Conservation (phyloP, 2,797 vertebrate species). For the Tenualosa ilisha region DNA sequence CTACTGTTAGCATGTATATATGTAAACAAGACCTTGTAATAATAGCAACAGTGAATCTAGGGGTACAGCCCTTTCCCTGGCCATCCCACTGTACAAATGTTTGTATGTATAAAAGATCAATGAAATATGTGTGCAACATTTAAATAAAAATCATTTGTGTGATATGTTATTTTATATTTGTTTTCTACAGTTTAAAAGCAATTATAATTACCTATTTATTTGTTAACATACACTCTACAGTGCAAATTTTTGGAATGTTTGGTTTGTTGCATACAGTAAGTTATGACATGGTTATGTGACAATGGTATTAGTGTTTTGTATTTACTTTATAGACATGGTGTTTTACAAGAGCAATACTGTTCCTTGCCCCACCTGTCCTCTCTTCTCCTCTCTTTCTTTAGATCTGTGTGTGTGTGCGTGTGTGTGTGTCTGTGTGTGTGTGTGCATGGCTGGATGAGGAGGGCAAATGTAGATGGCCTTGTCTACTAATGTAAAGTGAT, state of each 20-base stretch:
- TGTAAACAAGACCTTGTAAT: slow-evolving; percentile 86
- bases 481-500: slow-evolving; percentile 99
- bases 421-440: slow-evolving; percentile 59
- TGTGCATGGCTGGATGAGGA: slow-evolving; percentile 64
- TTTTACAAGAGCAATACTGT: slow-evolving; percentile 85
- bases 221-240: slow-evolving; percentile 56
- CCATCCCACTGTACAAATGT: slow-evolving; percentile 92
- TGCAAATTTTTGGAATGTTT: slow-evolving; percentile 46
- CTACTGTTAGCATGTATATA: slow-evolving; percentile 88
- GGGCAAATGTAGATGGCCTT: slow-evolving; percentile 95
- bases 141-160: slow-evolving; percentile 74
- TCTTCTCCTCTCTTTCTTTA: slow-evolving; percentile 65
- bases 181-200: slow-evolving; percentile 74
- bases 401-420: slow-evolving; percentile 63
- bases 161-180: slow-evolving; percentile 81
- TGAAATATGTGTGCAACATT: slow-evolving; percentile 74
- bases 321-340: slow-evolving; percentile 84
- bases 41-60: slow-evolving; percentile 83
- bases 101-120: slow-evolving; percentile 81
- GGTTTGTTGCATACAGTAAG: slow-evolving; percentile 82
- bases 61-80: slow-evolving; percentile 81
- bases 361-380: slow-evolving; percentile 64
- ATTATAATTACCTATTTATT: slow-evolving; percentile 78
- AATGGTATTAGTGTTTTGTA: slow-evolving; percentile 81
- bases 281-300: slow-evolving; percentile 79